phyloP scores from a whole-genome alignment of 2,888 invertebrate species.

The Strigamia maritima region DNA sequence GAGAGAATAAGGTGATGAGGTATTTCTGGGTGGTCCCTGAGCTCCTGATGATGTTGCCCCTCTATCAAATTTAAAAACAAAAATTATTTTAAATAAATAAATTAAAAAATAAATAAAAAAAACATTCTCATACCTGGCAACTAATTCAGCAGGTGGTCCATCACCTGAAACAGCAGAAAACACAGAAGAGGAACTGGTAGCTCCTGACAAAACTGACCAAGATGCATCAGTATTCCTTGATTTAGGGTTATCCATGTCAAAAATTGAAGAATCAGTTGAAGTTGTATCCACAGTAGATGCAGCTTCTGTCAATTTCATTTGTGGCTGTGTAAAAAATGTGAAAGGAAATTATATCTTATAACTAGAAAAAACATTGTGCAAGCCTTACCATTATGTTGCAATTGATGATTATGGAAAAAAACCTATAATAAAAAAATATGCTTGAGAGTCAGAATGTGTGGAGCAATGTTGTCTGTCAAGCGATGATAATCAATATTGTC shows the following conservation, averaged over 20 bases:
- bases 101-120: neutral
- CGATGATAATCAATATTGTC: neutral
- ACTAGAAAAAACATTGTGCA: neutral
- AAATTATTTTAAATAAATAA: neutral
- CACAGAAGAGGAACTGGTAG: constrained; percentile 31
- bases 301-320: constrained; percentile 34
- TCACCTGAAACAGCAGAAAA: constrained; percentile 35
- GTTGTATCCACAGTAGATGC: neutral
- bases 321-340: neutral
- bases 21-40: neutral
- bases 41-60: neutral
- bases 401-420: neutral
- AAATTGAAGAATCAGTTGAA: constrained; percentile 37
- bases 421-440: neutral
- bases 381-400: neutral
- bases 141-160: constrained; percentile 29
- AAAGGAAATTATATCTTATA: neutral
- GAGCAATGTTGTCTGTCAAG: no score
- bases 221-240: constrained; percentile 26
- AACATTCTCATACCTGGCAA: constrained; percentile 12
- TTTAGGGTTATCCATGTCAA: constrained; percentile 34
- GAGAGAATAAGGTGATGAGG: constrained; percentile 18
- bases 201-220: constrained; percentile 35
- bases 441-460: no score
- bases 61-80: neutral